These are phyloP conservation scores for Frieseomelitta varia DNA, from an alignment of 1,140 invertebrate genomes.

Conservation along the genomic window DNA sequence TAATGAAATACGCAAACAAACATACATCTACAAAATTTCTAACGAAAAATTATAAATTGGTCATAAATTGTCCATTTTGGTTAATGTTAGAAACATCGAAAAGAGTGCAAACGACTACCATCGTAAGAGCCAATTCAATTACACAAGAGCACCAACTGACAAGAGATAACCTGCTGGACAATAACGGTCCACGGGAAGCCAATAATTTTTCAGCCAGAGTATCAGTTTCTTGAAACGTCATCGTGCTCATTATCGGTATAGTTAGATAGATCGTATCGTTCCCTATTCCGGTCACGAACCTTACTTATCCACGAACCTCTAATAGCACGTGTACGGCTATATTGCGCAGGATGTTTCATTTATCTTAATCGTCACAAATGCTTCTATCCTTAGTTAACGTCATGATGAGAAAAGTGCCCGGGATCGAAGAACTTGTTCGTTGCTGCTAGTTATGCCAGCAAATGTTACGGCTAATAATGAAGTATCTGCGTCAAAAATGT, in stretches of 20 bases:
- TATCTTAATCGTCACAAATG: neutral
- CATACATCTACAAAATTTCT: no score
- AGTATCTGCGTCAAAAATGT: neutral
- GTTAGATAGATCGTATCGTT: neutral
- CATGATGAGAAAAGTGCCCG: neutral
- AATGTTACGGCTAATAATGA: neutral
- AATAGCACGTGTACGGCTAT: neutral
- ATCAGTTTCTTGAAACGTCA: conserved; percentile 3
- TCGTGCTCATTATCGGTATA: conserved; percentile 2
- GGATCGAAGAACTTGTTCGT: neutral
- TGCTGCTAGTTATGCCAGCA: no score
- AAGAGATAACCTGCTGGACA: neutral
- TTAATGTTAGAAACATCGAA: no score
- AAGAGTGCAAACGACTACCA: no score
- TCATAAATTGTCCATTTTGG: no score
- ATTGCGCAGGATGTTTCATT: neutral
- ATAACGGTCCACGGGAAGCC: conserved; percentile 44
- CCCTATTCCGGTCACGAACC: neutral
- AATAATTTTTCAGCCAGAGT: conserved; percentile 34
- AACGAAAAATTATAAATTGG: no score
- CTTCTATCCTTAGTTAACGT: no score
- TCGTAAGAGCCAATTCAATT: neutral
- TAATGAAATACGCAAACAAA: no score
- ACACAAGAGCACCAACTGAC: neutral
- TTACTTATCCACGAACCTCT: neutral